phyloP scores from a whole-genome alignment of 2,113 vertebrate species.

The Chrysemys picta region DNA sequence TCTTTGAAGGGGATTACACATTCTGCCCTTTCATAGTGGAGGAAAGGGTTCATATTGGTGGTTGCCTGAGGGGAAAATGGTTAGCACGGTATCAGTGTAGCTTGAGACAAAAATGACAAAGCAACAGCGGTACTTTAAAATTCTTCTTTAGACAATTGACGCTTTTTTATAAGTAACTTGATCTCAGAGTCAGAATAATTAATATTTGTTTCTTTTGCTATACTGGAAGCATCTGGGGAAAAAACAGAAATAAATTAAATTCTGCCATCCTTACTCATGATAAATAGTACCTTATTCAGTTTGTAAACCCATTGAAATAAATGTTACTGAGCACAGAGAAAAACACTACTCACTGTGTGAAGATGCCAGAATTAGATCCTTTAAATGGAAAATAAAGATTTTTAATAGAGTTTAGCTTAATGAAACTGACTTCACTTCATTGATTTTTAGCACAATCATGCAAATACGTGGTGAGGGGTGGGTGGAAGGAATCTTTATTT shows the following conservation, averaged over 20 bases:
- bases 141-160: not conserved
- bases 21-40: not conserved
- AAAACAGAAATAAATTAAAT: not conserved
- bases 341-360: not conserved
- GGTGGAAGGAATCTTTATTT: not conserved
- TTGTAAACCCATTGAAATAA: not conserved
- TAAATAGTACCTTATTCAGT: not conserved
- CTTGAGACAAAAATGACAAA: not conserved
- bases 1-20: not conserved
- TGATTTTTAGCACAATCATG: not conserved
- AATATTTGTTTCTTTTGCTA: not conserved
- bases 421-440: not conserved
- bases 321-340: not conserved
- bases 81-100: not conserved
- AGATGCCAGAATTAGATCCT: not conserved
- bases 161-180: not conserved
- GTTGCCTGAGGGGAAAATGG: not conserved
- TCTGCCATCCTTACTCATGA: not conserved
- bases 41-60: not conserved
- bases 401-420: not conserved
- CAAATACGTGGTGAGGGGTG: not conserved
- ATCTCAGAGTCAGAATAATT: not conserved
- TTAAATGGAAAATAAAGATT: not conserved
- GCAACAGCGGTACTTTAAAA: not conserved
- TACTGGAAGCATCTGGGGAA: not conserved